Base-by-base conservation (phyloP, 2,113 vertebrate species). In the Burhinus oedicnemus region DNA sequence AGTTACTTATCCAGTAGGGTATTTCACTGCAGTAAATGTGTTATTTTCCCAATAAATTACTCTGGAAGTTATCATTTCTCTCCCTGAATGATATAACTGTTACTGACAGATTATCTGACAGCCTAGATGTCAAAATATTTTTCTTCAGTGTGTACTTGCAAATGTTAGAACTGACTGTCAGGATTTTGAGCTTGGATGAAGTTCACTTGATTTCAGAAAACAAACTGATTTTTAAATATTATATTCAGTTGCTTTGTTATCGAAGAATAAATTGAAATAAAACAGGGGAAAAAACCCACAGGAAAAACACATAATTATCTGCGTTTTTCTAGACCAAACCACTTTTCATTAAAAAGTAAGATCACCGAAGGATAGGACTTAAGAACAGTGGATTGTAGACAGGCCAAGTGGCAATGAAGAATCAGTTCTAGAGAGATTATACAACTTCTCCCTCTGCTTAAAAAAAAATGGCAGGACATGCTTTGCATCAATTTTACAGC, bases 41-140 rank as follows among this genome's bases (percentile, higher is more conserved):
- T 58, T 90, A 86, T 95, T 91, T 92, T 81, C 89, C 64, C 75
- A 92, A 90, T 93, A 96, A 96, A 92, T 92, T 96, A 94, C 55
- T 85, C 82, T 91, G 85, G 52, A 96, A 91, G 87, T 95, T 88
- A 84, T 82, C 14, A 66, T 91, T 95, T 95, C 90, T 88, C 88
- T 89, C 83, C 77, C 12, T 82, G 74, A 97, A 92, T 76, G 66
- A 40, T 58, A 72, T 93, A 89, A 64, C 55, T 79, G 76, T 84
- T 94, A 95, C 57, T 96, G 94, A 96, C 70, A 95, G 36, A 96
- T 83, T 95, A 96, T 91, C 80, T 94, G 92, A 87, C 80, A 97
- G 52, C 36, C 94, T 89, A 90, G 68, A 82, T 95, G 95, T 97
- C 84, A 94, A 96, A 97, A 97, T 95, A 95, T 96, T 98, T 97